phyloP scores from a whole-genome alignment of 53 echinoderm and acorn worm species.

The Arbacia lixula region DNA sequence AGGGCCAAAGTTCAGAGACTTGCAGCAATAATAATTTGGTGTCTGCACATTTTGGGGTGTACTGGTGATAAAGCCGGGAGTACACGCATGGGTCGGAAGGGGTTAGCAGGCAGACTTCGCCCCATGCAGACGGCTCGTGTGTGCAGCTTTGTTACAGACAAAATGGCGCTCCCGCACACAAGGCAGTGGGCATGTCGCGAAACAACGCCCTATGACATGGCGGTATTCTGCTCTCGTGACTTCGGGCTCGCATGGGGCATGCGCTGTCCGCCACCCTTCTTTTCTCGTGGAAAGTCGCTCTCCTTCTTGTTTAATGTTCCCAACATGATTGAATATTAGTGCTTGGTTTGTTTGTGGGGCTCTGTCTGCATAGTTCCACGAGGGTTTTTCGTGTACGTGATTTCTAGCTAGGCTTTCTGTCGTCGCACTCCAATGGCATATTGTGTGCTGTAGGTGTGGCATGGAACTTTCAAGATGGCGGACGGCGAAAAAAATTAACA shows the following conservation, averaged over 20 bases:
- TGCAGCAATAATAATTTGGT: conserved; percentile 1
- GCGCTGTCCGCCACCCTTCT: too few relatives aligned
- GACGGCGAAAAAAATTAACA: conserved; percentile 27
- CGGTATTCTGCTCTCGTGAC: conserved; percentile 54
- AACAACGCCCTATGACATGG: conserved; percentile 57
- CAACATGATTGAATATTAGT: too few relatives aligned
- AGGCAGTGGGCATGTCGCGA: conserved; percentile 34
- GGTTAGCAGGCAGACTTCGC: conserved; percentile 14
- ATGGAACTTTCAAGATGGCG: conserved; percentile 28
- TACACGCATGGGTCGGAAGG: conserved; percentile 34
- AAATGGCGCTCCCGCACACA: conserved; percentile 58
- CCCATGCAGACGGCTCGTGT: conserved; percentile 2
- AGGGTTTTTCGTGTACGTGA: conserved; percentile 32
- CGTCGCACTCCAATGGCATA: not conserved
- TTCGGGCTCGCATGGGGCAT: conserved; percentile 15
- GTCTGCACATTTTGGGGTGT: conserved; percentile 36
- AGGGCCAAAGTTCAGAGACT: conserved; percentile 38
- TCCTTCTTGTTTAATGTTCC: conserved; percentile 20
- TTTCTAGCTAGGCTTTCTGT: not conserved
- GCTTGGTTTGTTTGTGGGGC: too few relatives aligned
- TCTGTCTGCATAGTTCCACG: too few relatives aligned
- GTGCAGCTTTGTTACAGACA: conserved; percentile 42
- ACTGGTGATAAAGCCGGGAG: conserved; percentile 22
- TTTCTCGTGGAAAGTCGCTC: too few relatives aligned
- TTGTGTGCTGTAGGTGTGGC: conserved; percentile 19